Evolutionary conservation across 2,888 invertebrate genomes (phyloP).

Genomic region (Nymphalis polychloros): DNA sequence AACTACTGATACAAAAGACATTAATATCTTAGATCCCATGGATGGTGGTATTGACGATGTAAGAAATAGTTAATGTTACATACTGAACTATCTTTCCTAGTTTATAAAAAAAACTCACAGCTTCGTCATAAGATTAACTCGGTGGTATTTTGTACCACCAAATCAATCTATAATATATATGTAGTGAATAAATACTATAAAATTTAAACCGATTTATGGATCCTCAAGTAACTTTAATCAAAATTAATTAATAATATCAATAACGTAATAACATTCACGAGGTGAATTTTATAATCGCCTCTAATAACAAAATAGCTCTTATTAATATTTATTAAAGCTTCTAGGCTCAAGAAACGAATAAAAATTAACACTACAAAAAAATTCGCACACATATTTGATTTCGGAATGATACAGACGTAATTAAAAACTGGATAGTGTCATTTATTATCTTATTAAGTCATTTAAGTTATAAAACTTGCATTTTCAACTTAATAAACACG

Average conservation of each 20-base stretch:
- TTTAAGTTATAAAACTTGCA: conserved; percentile 32
- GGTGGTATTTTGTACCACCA: no score
- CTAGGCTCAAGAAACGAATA: background rate
- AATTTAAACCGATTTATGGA: background rate
- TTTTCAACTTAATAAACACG: conserved; percentile 35
- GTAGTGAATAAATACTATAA: no score
- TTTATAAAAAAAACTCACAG: no score
- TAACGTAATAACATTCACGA: background rate
- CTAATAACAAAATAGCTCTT: background rate
- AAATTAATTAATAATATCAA: conserved; percentile 7
- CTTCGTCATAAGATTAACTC: no score
- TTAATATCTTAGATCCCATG: no score
- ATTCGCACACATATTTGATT: conserved; percentile 33
- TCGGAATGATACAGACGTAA: conserved; percentile 25
- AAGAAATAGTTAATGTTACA: no score
- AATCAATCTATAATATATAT: no score
- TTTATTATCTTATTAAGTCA: conserved; percentile 37
- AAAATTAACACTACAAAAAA: background rate
- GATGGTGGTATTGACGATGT: no score
- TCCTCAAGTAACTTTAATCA: background rate
- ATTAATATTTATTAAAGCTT: conserved; percentile 9
- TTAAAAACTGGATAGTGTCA: conserved; percentile 33
- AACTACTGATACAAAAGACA: no score
- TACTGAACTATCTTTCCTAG: no score
- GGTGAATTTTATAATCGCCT: conserved; percentile 1